Evolutionary conservation across 2,888 invertebrate species (phyloP).

Genomic region (Atherix ibis): DNA sequence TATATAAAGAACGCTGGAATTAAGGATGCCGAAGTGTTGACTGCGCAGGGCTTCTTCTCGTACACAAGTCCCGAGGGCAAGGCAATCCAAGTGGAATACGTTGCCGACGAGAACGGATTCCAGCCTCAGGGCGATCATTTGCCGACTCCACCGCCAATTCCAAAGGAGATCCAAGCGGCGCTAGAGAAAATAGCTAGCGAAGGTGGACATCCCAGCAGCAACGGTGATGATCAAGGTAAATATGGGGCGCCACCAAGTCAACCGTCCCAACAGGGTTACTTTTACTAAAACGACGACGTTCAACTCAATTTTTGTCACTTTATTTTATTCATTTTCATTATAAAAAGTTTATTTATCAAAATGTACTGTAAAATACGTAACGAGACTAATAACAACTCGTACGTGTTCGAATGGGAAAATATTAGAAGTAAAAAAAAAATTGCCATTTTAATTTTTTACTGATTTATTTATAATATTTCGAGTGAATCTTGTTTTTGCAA

Average conservation of each 20-base stretch:
- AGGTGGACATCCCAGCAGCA: slow-evolving; percentile 12
- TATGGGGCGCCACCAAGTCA: background rate
- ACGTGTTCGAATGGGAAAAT: too few species aligned
- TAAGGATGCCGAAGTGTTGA: slow-evolving; percentile 41
- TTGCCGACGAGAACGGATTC: slow-evolving; percentile 8
- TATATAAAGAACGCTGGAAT: slow-evolving; percentile 52
- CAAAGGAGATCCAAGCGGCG: slow-evolving; percentile 47
- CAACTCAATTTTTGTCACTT: too few species aligned
- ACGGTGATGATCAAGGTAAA: background rate
- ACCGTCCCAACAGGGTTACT: too few species aligned
- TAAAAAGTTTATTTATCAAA: too few species aligned
- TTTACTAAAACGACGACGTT: too few species aligned
- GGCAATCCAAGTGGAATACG: slow-evolving; percentile 5
- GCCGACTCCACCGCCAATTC: slow-evolving; percentile 70
- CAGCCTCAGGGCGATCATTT: slow-evolving; percentile 44
- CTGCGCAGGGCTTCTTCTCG: slow-evolving; percentile 5
- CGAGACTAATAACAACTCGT: too few species aligned
- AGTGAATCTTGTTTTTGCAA: too few species aligned
- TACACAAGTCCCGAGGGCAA: slow-evolving; percentile 7
- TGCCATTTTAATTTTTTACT: too few species aligned
- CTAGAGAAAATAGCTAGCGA: slow-evolving; percentile 24
- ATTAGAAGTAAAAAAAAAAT: too few species aligned
- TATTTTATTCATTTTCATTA: too few species aligned
- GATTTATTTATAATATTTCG: too few species aligned
- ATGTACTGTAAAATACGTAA: too few species aligned